These are phyloP conservation scores for Onthophagus taurus DNA, from an alignment of 1,140 invertebrate genomes.

Conservation along the genomic window DNA sequence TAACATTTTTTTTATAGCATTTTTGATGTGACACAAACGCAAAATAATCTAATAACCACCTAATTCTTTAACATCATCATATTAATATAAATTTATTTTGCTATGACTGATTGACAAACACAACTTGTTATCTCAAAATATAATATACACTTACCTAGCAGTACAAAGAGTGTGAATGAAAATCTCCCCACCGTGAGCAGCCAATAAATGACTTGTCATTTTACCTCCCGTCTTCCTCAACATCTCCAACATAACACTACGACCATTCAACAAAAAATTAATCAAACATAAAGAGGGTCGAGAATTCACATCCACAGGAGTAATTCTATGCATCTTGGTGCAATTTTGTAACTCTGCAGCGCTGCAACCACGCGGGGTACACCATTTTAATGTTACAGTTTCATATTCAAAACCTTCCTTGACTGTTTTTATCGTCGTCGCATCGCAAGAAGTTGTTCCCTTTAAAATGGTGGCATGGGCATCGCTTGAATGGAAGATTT, in stretches of 20 bases:
- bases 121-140: too few relatives aligned
- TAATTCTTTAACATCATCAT: not conserved
- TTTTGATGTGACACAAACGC: not conserved
- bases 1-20: too few relatives aligned
- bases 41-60: not conserved
- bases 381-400: slow-evolving; percentile 84
- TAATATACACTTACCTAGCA: slow-evolving; percentile 40
- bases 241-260: slow-evolving; percentile 92
- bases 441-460: slow-evolving; percentile 44
- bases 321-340: slow-evolving; percentile 77
- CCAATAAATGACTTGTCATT: slow-evolving; percentile 85
- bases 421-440: slow-evolving; percentile 39
- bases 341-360: slow-evolving; percentile 70
- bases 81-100: too few relatives aligned
- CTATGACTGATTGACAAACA: too few relatives aligned
- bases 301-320: slow-evolving; percentile 91
- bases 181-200: slow-evolving; percentile 91
- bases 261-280: slow-evolving; percentile 88
- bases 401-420: slow-evolving; percentile 47
- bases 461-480: slow-evolving; percentile 73
- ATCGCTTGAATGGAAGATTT: slow-evolving; percentile 79
- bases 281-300: slow-evolving; percentile 92
- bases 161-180: slow-evolving; percentile 89
- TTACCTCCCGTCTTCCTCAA: slow-evolving; percentile 78
- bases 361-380: slow-evolving; percentile 79